Base-by-base conservation (phyloP, 2,113 vertebrate species). In the Carassius auratus region DNA sequence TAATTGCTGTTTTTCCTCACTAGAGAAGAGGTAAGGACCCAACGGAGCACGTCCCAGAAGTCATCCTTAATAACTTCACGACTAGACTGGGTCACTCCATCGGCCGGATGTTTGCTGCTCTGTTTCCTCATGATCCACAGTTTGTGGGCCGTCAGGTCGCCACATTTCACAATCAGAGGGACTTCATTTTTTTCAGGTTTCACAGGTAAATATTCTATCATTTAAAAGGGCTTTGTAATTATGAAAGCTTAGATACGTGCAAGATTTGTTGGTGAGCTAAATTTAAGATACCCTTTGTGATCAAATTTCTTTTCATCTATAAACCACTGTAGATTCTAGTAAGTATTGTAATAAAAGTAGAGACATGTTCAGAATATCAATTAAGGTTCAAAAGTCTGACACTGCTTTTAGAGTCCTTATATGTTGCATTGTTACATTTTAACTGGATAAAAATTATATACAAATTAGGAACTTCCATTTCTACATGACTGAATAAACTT, bases 101-200 rank as follows among this genome's bases (percentile, higher is more conserved):
- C 12, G 98, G 98, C 52, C 96, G 98, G 8, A 92, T 98, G 94
- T 95, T 99, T 45, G 98, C 98, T 1, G 97, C 97, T 23, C 95
- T 99, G 33, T 99, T 98, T 87, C 97, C 98, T 17, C 97, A 99
- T 0, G 93, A 98, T 81, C 98, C 98, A 26, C 96, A 99, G 62
- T 99, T 99, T 90, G 91, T 95, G 57, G 98, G 98, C 81, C 95
- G 98, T 88, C 98, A 99, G 88, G 98, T 99, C 19, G 98, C 96
- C 52, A 99, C 98, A 4, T 99, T 99, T 90, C 98, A 99, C 90
- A 99, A 99, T 92, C 98, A 99, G 87, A 93, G 98, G 84, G 98
- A 99, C 91, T 99, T 98, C 89, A 93, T 99, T 86, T 99, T 99
- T 84, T 99, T 99, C 92, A 94, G 98, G 92, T 99, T 97, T 91